These are phyloP conservation scores for Loris lydekkerianus DNA, from an alignment of 2,797 vertebrate species.

Conservation along the genomic window DNA sequence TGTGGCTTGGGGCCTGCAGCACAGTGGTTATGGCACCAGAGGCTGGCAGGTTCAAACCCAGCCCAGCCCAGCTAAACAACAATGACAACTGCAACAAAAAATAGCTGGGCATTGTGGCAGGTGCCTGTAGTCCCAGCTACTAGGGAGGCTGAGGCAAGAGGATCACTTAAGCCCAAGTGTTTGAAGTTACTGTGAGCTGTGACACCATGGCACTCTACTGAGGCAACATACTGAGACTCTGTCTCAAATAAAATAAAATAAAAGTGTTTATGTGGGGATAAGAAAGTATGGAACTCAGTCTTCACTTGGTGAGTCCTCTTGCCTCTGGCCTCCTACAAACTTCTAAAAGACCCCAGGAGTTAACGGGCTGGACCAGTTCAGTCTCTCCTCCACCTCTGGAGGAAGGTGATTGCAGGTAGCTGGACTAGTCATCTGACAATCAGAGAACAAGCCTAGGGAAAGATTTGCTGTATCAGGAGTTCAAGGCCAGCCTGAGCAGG, in stretches of 20 bases:
- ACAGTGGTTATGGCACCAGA: no score
- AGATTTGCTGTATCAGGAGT: not conserved
- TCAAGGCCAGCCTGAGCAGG: no score
- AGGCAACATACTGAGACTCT: no score
- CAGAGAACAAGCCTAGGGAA: not conserved
- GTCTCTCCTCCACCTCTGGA: not conserved
- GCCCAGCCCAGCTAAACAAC: no score
- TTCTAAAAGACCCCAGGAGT: not conserved
- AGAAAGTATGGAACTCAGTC: not conserved
- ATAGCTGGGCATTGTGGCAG: no score
- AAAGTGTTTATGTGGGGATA: not conserved
- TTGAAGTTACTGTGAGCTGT: no score
- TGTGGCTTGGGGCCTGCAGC: not conserved
- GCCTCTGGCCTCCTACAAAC: not conserved
- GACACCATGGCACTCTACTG: no score
- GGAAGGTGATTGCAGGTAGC: not conserved
- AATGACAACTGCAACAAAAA: no score
- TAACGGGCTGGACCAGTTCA: fast-evolving
- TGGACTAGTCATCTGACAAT: not conserved
- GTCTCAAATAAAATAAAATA: not conserved
- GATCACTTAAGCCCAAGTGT: no score
- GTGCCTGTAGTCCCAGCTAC: no score
- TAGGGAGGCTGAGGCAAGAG: no score
- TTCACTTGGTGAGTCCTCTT: not conserved
- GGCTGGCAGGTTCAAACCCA: no score